A percentile compares a stretch with the other conserved stretches of the same genome.
phyloP scores from a whole-genome alignment of 2,113 vertebrate species.

The Eubucco bourcierii region DNA sequence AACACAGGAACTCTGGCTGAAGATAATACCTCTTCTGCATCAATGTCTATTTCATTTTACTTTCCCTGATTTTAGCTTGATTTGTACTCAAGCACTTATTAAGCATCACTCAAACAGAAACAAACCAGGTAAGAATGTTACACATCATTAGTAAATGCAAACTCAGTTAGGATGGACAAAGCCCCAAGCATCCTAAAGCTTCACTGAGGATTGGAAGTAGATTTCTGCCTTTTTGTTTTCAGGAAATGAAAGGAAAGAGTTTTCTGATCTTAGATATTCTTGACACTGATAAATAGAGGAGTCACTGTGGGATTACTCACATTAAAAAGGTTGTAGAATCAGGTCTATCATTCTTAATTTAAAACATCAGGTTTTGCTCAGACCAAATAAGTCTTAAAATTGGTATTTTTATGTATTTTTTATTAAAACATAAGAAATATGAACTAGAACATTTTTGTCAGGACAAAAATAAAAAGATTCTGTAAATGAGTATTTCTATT shows the following conservation, averaged over 20 bases:
- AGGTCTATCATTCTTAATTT: not conserved
- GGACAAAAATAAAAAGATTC: not conserved
- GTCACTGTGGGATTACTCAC: not conserved
- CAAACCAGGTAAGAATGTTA: not conserved
- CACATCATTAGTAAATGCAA: not conserved
- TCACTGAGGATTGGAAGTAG: not conserved
- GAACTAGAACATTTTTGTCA: not conserved
- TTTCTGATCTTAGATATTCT: not conserved
- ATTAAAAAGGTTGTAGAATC: not conserved
- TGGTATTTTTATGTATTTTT: not conserved
- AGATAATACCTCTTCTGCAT: not conserved
- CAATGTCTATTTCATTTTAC: not conserved
- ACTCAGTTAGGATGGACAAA: not conserved
- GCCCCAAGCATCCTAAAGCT: not conserved
- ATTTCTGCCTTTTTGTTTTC: not conserved
- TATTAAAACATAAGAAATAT: not conserved
- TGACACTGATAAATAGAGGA: not conserved
- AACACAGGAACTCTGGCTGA: not conserved
- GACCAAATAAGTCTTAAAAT: not conserved
- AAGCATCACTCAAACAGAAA: not conserved
- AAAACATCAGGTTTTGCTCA: not conserved
- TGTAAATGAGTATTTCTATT: not conserved
- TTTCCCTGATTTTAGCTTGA: not conserved
- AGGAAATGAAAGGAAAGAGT: slow-evolving; percentile 2
- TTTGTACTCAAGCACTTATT: not conserved